These are phyloP conservation scores for Erythrolamprus reginae DNA, from an alignment of 2,113 vertebrate genomes.

Conservation along the genomic window DNA sequence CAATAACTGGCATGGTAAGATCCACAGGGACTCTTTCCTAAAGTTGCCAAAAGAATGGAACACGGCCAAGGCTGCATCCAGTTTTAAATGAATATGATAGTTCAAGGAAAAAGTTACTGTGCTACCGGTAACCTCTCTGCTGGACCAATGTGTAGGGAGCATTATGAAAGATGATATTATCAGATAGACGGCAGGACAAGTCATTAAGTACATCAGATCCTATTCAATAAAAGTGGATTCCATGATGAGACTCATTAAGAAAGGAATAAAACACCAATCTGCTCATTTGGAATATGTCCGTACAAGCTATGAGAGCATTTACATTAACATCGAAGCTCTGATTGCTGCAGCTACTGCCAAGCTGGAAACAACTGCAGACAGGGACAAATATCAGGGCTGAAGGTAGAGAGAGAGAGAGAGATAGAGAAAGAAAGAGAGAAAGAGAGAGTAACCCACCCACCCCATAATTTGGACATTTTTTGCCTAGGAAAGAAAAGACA, in stretches of 20 bases:
- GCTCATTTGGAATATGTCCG: neutral
- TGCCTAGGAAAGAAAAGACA: neutral
- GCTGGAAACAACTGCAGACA: neutral
- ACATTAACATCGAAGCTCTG: neutral
- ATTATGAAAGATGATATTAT: neutral
- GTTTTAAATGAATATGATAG: neutral
- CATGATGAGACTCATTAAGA: neutral
- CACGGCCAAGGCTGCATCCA: neutral
- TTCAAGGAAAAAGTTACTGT: neutral
- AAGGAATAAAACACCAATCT: neutral
- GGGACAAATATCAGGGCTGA: neutral
- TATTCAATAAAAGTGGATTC: neutral
- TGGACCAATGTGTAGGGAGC: neutral
- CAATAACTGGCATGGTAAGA: neutral
- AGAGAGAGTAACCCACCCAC: too few species aligned
- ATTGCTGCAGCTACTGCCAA: neutral
- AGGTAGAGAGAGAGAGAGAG: neutral
- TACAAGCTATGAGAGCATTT: neutral
- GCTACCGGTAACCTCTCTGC: neutral
- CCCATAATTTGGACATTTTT: neutral
- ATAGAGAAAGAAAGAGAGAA: too few species aligned
- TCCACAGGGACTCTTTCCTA: neutral
- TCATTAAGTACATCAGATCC: neutral
- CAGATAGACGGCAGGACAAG: neutral
- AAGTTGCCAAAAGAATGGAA: neutral